phyloP scores from a whole-genome alignment of 1,140 invertebrate genomes.

The Patella vulgata region DNA sequence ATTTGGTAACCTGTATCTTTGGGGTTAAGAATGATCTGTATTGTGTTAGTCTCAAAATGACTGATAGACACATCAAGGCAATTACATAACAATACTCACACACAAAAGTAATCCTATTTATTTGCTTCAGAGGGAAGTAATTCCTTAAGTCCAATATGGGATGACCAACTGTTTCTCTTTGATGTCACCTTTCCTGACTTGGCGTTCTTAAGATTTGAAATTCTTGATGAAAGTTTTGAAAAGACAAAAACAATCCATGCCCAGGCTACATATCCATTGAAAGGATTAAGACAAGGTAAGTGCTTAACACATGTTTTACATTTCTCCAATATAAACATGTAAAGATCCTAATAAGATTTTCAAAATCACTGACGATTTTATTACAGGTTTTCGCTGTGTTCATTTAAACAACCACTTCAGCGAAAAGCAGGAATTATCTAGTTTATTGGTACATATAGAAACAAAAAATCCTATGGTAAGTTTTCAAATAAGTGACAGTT shows the following conservation, averaged over 20 bases:
- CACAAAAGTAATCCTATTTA: too few relatives aligned
- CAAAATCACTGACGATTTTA: too few relatives aligned
- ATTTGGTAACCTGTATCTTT: too few relatives aligned
- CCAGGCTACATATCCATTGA: conserved; percentile 29
- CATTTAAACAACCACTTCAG: conserved; percentile 88
- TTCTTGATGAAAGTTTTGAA: conserved; percentile 97
- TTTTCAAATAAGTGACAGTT: too few relatives aligned
- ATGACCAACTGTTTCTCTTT: conserved; percentile 84
- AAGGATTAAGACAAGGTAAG: conserved; percentile 23
- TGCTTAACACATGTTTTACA: not conserved
- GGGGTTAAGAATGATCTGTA: too few relatives aligned
- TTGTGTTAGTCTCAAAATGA: too few relatives aligned
- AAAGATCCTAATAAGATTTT: too few relatives aligned
- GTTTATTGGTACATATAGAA: conserved; percentile 84
- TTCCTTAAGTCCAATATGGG: conserved; percentile 93
- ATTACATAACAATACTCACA: too few relatives aligned
- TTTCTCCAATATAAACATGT: too few relatives aligned
- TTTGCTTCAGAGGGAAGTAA: too few relatives aligned
- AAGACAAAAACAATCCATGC: conserved; percentile 73
- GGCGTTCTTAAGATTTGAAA: conserved; percentile 87
- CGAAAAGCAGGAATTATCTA: conserved; percentile 91
- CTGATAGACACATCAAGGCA: too few relatives aligned
- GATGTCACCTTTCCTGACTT: conserved; percentile 85
- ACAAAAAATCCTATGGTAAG: conserved; percentile 68
- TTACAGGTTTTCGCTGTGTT: conserved; percentile 87